Evolutionary conservation across 2,113 vertebrate genomes (phyloP).

Genomic region (Cyanistes caeruleus): DNA sequence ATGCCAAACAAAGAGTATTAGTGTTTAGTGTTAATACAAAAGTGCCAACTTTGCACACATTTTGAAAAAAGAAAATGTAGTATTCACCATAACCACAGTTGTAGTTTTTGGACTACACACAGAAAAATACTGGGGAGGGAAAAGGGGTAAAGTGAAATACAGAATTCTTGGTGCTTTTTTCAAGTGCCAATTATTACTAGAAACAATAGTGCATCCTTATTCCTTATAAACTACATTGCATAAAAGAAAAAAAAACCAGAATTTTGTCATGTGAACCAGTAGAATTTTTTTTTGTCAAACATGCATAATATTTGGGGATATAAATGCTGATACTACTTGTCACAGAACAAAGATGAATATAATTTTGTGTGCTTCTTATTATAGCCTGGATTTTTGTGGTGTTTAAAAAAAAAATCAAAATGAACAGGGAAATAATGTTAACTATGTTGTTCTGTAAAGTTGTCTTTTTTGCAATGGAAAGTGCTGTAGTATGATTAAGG

Average conservation of each 20-base stretch:
- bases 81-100: conserved; percentile 75
- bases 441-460: conserved; percentile 54
- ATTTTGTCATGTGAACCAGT: conserved; percentile 64
- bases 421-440: conserved; percentile 54
- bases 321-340: conserved; percentile 70
- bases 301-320: conserved; percentile 74
- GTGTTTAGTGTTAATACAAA: conserved; percentile 81
- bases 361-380: conserved; percentile 66
- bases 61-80: conserved; percentile 79
- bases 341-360: conserved; percentile 66
- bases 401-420: conserved; percentile 34
- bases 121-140: conserved; percentile 53
- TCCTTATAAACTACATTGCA: conserved; percentile 65
- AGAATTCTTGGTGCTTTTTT: conserved; percentile 72
- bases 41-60: conserved; percentile 86
- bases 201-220: conserved; percentile 70
- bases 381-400: conserved; percentile 65
- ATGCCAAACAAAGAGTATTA: conserved; percentile 83
- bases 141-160: conserved; percentile 47
- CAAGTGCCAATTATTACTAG: conserved; percentile 73
- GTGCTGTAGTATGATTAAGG: conserved; percentile 68
- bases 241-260: conserved; percentile 54
- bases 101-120: conserved; percentile 71
- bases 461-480: conserved; percentile 63
- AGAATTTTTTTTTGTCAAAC: conserved; percentile 69